Conservation (phyloP, 1,140 invertebrate genomes). For the Zaprionus taronus region DNA sequence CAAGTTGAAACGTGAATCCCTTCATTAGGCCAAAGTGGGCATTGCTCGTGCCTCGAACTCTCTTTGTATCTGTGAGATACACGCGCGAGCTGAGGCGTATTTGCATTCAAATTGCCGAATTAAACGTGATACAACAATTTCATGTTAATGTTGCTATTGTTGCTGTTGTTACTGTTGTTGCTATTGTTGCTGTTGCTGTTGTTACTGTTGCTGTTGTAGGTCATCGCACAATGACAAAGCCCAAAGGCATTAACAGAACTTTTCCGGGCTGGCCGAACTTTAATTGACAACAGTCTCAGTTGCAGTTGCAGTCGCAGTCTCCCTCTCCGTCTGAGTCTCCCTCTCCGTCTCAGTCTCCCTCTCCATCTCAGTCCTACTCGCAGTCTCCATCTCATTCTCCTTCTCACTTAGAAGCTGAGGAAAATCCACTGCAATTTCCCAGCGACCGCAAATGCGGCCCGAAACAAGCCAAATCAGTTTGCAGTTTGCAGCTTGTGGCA, state of each 20-base stretch:
- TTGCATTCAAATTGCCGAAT: conserved; percentile 65
- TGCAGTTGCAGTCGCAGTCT: conserved; percentile 5
- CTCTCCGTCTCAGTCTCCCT: background rate
- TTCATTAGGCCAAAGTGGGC: conserved; percentile 50
- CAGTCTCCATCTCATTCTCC: conserved; percentile 7
- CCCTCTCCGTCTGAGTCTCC: background rate
- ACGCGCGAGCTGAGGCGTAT: conserved; percentile 53
- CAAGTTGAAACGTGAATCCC: conserved; percentile 66
- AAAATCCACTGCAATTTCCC: conserved; percentile 56
- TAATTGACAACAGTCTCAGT: conserved; percentile 69
- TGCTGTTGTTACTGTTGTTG: conserved; percentile 11
- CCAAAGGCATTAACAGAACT: conserved; percentile 55
- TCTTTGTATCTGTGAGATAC: conserved; percentile 38
- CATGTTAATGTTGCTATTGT: conserved; percentile 53
- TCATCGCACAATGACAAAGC: conserved; percentile 67
- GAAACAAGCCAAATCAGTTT: conserved; percentile 75
- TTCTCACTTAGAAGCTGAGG: conserved; percentile 6
- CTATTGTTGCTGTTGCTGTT: conserved; percentile 9
- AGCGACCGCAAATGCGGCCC: conserved; percentile 57
- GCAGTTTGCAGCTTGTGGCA: conserved; percentile 33
- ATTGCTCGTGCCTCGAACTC: conserved; percentile 1
- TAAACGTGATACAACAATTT: conserved; percentile 80
- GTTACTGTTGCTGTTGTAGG: conserved; percentile 43
- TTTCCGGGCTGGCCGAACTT: conserved; percentile 53
- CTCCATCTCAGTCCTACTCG: background rate